Conservation (phyloP, 2,888 invertebrate species). For the Perizoma flavofasciatum region DNA sequence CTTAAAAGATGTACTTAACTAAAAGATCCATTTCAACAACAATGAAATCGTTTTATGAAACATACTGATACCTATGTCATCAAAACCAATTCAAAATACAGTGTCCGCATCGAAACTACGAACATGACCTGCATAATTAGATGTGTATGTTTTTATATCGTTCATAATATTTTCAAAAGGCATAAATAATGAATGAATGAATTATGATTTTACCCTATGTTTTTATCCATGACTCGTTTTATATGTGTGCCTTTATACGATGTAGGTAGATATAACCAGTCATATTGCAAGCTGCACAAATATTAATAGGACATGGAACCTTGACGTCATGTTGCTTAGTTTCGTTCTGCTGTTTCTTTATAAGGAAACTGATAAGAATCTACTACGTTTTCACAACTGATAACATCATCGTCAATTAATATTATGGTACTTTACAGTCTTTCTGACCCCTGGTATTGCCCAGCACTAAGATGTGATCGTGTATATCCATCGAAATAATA, state of each 20-base stretch:
- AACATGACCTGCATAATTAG: slow-evolving; percentile 4
- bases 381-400: too few species aligned
- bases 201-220: neutral
- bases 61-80: too few species aligned
- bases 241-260: neutral
- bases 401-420: too few species aligned
- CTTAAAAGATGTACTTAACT: too few species aligned
- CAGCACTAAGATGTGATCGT: too few species aligned
- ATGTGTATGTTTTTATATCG: neutral
- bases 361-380: neutral
- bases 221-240: neutral
- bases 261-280: slow-evolving; percentile 18
- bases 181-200: neutral
- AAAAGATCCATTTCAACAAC: too few species aligned
- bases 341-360: slow-evolving; percentile 18
- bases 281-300: slow-evolving; percentile 37
- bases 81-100: too few species aligned
- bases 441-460: too few species aligned
- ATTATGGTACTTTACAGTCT: too few species aligned
- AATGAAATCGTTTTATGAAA: too few species aligned
- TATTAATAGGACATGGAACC: slow-evolving; percentile 21
- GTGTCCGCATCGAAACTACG: too few species aligned
- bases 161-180: neutral
- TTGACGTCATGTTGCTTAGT: slow-evolving; percentile 27
- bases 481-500: too few species aligned